phyloP scores from a whole-genome alignment of 2,797 vertebrate genomes.

The Pseudomugil gertrudae region DNA sequence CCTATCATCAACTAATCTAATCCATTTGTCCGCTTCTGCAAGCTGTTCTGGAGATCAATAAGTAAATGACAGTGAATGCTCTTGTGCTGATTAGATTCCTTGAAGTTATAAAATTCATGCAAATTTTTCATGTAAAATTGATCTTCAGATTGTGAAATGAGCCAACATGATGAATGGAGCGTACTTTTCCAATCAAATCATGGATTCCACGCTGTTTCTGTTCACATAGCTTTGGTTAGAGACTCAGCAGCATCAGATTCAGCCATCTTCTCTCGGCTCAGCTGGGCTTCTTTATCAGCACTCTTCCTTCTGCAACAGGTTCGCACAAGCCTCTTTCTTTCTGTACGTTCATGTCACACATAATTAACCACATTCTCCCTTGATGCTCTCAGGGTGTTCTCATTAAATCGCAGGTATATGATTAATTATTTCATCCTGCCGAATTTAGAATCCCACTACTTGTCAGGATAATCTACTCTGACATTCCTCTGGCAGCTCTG shows the following conservation, averaged over 20 bases:
- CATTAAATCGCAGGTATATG: slow-evolving; percentile 44
- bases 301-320: slow-evolving; percentile 22
- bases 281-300: slow-evolving; percentile 12
- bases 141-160: background rate
- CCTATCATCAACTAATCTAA: background rate
- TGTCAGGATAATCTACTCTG: slow-evolving; percentile 39
- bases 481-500: slow-evolving; percentile 35
- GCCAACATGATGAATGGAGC: background rate
- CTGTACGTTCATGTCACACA: slow-evolving; percentile 42
- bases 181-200: background rate
- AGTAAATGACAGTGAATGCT: background rate
- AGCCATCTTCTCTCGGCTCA: slow-evolving; percentile 35
- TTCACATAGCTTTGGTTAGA: slow-evolving; percentile 23
- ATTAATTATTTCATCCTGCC: slow-evolving; percentile 50
- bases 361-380: slow-evolving; percentile 46
- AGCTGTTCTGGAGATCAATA: background rate
- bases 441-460: slow-evolving; percentile 31
- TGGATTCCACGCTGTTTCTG: background rate
- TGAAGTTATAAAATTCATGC: background rate
- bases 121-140: background rate
- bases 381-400: slow-evolving; percentile 28
- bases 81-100: background rate
- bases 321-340: slow-evolving; percentile 11
- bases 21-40: background rate
- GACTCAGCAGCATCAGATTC: slow-evolving; percentile 8